phyloP scores from a whole-genome alignment of 1,140 invertebrate genomes.

The Lucilia cuprina region DNA sequence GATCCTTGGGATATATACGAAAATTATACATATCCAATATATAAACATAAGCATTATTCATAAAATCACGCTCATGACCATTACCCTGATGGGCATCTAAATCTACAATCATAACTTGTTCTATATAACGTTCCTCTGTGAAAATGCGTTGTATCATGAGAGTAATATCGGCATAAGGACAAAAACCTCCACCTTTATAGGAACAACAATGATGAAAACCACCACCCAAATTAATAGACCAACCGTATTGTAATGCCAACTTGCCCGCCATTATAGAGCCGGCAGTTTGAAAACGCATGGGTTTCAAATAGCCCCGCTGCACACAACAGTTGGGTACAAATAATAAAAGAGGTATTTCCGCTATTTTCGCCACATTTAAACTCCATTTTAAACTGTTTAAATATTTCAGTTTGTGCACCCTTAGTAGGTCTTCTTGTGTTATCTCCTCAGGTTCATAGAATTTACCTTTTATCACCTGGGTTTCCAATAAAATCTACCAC shows the following conservation, averaged over 20 bases:
- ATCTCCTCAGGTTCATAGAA: slow-evolving; percentile 74
- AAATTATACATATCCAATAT: slow-evolving; percentile 89
- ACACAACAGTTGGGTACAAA: slow-evolving; percentile 79
- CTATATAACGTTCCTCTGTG: slow-evolving; percentile 66
- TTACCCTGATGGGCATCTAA: slow-evolving; percentile 92
- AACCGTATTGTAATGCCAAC: slow-evolving; percentile 79
- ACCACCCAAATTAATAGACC: slow-evolving; percentile 91
- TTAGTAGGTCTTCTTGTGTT: slow-evolving; percentile 71
- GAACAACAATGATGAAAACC: slow-evolving; percentile 85
- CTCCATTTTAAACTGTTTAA: slow-evolving; percentile 77
- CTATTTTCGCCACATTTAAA: slow-evolving; percentile 77
- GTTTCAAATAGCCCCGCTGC: slow-evolving; percentile 77
- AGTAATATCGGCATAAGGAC: slow-evolving; percentile 88
- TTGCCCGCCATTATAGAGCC: slow-evolving; percentile 83
- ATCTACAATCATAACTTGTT: slow-evolving; percentile 85
- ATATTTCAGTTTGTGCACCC: slow-evolving; percentile 78
- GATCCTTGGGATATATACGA: slow-evolving; percentile 81
- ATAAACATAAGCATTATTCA: slow-evolving; percentile 75
- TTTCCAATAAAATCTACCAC: slow-evolving; percentile 68
- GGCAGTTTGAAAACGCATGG: slow-evolving; percentile 82
- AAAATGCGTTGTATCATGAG: slow-evolving; percentile 76
- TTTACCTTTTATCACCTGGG: slow-evolving; percentile 65
- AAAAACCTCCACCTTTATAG: slow-evolving; percentile 82
- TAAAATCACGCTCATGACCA: slow-evolving; percentile 84
- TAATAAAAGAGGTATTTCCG: slow-evolving; percentile 78